Base-by-base conservation (phyloP, 53 echinoderm and acorn worm genomes). In the Glandiceps talaboti region DNA sequence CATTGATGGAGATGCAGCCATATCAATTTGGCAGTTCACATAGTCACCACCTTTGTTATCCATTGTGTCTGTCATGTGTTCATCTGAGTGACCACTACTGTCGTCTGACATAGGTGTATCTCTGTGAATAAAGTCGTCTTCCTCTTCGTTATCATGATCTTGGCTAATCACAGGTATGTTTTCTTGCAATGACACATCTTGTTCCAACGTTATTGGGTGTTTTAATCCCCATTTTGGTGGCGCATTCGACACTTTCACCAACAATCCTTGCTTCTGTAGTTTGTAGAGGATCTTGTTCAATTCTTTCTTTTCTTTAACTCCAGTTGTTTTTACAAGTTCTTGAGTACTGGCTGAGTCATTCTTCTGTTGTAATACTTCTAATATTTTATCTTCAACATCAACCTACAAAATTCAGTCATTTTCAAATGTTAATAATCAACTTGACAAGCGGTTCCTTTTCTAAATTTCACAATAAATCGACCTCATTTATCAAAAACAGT, bases 191-290 rank as follows among this genome's bases (percentile, higher is more conserved):
- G 64, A 45, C 20, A 45, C 64, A 45, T 20, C 6, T 6, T 20
- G 89, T 78, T 87, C 90, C 30, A 90, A 76, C n/a, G 85, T 87
- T 81, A 89, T 90, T 81, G 89, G 89, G 29, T 90, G 90, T 31
- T 92, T 92, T 1, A 92, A 84, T 33, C 85, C 89, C 89, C 89
- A 89, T 74, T 89, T 89, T 26, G 89, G 89, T 26, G 89, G 89
- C 20, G 80, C 82, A 27, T 89, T 85, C 0, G 89, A 89, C 28
- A 89, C 80, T 76, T 85, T 89, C 32, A 80, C 20, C 14, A 85
- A 82, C 32, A 77, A 80, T 29, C 85, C 85, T 76, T 80, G 82
- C 73, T 89, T 85, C 26, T 77, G 80, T 80, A 89, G 82, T 73
- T 83, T 89, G 64, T 89, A 89, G 33, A 89, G 80, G 14, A 76